A percentile compares a stretch with the other conserved stretches of the same genome.
phyloP scores from a whole-genome alignment of 2,113 vertebrate species.

The Tretioscincus oriximinensis region DNA sequence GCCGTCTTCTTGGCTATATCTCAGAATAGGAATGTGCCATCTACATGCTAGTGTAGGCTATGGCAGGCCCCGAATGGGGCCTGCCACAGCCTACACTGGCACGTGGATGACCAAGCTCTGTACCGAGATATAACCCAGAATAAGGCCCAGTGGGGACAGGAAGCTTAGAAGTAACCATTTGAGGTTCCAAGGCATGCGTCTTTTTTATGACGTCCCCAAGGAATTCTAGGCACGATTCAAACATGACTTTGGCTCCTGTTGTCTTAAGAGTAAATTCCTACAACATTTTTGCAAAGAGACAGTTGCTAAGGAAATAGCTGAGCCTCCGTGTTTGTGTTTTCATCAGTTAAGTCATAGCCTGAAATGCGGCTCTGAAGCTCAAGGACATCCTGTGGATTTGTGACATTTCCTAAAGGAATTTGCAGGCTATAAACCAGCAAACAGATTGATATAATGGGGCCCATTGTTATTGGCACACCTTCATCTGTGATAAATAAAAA shows the following conservation, averaged over 20 bases:
- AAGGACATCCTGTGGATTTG: constrained; percentile 52
- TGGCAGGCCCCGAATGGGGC: too few species aligned
- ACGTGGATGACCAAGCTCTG: too few species aligned
- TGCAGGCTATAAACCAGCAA: constrained; percentile 40
- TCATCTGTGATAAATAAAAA: constrained; percentile 30
- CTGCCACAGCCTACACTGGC: too few species aligned
- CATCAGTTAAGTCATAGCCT: constrained; percentile 53
- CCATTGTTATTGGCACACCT: constrained; percentile 40
- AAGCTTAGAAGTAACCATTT: not conserved
- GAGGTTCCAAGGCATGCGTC: not conserved
- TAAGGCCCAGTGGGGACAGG: not conserved
- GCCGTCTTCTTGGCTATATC: too few species aligned
- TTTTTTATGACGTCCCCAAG: not conserved
- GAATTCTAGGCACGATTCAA: not conserved
- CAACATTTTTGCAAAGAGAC: constrained; percentile 2
- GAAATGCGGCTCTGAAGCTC: constrained; percentile 48
- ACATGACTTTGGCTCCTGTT: constrained; percentile 31
- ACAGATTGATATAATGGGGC: constrained; percentile 35
- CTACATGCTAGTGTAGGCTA: too few species aligned
- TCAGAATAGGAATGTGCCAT: too few species aligned
- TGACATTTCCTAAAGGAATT: constrained; percentile 56
- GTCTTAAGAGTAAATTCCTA: constrained; percentile 22
- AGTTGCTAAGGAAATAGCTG: constrained; percentile 28
- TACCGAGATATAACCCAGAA: too few species aligned
- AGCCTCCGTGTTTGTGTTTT: constrained; percentile 37